phyloP scores from a whole-genome alignment of 2,113 vertebrate species.

The Junco hyemalis region DNA sequence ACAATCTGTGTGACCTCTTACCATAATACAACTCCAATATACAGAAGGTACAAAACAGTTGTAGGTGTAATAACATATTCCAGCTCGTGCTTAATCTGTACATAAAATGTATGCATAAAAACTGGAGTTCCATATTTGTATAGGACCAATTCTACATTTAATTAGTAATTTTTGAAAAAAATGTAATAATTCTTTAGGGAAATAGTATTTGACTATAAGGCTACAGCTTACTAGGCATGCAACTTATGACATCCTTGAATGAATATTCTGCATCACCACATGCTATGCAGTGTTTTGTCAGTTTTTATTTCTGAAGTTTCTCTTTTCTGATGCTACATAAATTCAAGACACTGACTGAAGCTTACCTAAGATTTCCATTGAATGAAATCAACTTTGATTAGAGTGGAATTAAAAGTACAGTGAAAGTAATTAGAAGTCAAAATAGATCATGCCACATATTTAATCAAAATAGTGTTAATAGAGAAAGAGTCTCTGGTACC shows the following conservation, averaged over 20 bases:
- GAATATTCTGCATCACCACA: background rate
- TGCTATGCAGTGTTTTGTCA: background rate
- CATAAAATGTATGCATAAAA: background rate
- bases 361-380: background rate
- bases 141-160: background rate
- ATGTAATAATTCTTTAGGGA: background rate
- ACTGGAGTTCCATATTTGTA: background rate
- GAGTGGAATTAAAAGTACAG: background rate
- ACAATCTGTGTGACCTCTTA: no score
- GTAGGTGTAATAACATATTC: background rate
- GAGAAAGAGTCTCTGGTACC: slow-evolving; percentile 16
- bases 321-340: background rate
- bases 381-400: background rate
- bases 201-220: background rate
- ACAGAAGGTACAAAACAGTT: background rate
- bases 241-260: background rate
- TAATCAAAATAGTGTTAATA: slow-evolving; percentile 20
- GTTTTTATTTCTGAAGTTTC: background rate
- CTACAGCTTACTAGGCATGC: background rate
- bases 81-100: accelerated
- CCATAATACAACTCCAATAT: background rate
- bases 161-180: background rate
- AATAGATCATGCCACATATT: slow-evolving; percentile 14
- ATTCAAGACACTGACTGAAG: background rate
- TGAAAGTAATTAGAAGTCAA: slow-evolving; percentile 25